Percentiles rank a stretch among this genome's conserved stretches.
These are phyloP conservation scores for Psilanteris sp. DNA, from an alignment of 1,140 invertebrate species.

Conservation along the genomic window DNA sequence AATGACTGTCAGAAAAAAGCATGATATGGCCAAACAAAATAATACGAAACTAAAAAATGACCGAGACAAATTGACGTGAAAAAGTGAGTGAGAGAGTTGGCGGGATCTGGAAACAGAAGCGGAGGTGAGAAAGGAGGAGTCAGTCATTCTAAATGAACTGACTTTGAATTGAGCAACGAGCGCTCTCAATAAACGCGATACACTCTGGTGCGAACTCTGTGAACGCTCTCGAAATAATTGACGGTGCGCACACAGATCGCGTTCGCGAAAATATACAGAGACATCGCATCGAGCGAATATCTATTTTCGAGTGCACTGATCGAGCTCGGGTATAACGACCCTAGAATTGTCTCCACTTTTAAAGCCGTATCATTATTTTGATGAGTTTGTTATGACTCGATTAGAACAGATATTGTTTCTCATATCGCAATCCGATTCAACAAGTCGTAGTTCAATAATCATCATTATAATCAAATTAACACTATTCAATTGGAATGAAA, in stretches of 20 bases:
- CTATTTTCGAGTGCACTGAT: slow-evolving; percentile 56
- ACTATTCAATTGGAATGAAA: too few relatives aligned
- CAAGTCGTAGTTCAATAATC: too few relatives aligned
- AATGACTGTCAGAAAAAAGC: too few relatives aligned
- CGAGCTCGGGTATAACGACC: slow-evolving; percentile 33
- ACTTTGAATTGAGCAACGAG: slow-evolving; percentile 16
- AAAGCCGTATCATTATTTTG: slow-evolving; percentile 15
- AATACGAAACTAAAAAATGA: too few relatives aligned
- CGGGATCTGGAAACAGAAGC: too few relatives aligned
- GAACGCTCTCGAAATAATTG: slow-evolving; percentile 47
- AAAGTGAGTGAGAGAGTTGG: too few relatives aligned
- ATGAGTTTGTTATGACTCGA: slow-evolving; percentile 2
- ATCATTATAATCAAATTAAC: neutral
- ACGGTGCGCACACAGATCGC: slow-evolving; percentile 34
- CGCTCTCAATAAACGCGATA: slow-evolving; percentile 31
- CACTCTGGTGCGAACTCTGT: slow-evolving; percentile 19
- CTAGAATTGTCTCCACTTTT: slow-evolving; percentile 42
- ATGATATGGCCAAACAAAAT: too few relatives aligned
- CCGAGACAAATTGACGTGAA: too few relatives aligned
- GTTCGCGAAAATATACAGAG: slow-evolving; percentile 57
- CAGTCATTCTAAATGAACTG: slow-evolving; percentile 23
- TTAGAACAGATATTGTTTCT: neutral
- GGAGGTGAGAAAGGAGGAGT: neutral
- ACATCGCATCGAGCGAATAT: slow-evolving; percentile 41
- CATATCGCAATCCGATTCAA: neutral